Evolutionary conservation across 2,888 invertebrate genomes (phyloP).

Genomic region (Lysandra bellargus): DNA sequence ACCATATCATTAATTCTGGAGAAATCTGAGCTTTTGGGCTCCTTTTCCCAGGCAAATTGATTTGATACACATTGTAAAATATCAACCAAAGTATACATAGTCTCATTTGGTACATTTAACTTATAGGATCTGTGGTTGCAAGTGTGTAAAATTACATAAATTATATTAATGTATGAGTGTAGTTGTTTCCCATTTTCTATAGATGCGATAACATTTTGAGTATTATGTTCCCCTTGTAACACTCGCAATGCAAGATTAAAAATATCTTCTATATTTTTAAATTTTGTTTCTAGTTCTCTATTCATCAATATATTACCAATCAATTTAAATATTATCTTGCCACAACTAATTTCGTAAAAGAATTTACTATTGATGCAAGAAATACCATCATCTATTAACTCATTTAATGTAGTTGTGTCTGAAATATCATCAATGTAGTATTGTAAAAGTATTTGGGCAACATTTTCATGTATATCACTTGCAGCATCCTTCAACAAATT

Average conservation of each 20-base stretch:
- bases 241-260: conserved; percentile 60
- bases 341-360: conserved; percentile 82
- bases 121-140: conserved; percentile 50
- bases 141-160: conserved; percentile 57
- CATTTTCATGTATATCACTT: conserved; percentile 81
- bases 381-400: conserved; percentile 64
- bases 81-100: conserved; percentile 50
- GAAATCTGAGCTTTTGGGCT: conserved; percentile 83
- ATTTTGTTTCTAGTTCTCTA: conserved; percentile 46
- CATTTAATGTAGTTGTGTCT: conserved; percentile 49
- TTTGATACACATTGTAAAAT: conserved; percentile 59
- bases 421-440: conserved; percentile 65
- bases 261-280: conserved; percentile 55
- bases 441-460: conserved; percentile 71
- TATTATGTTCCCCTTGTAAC: conserved; percentile 51
- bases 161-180: conserved; percentile 69
- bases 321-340: conserved; percentile 78
- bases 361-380: conserved; percentile 78
- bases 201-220: conserved; percentile 68
- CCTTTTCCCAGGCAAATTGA: conserved; percentile 65
- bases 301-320: conserved; percentile 61
- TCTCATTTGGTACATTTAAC: conserved; percentile 47
- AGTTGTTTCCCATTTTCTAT: conserved; percentile 76
- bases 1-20: conserved; percentile 88
- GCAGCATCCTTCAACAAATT: conserved; percentile 80